These are phyloP conservation scores for Cantharis rustica DNA, from an alignment of 2,888 invertebrate species.

Conservation along the genomic window DNA sequence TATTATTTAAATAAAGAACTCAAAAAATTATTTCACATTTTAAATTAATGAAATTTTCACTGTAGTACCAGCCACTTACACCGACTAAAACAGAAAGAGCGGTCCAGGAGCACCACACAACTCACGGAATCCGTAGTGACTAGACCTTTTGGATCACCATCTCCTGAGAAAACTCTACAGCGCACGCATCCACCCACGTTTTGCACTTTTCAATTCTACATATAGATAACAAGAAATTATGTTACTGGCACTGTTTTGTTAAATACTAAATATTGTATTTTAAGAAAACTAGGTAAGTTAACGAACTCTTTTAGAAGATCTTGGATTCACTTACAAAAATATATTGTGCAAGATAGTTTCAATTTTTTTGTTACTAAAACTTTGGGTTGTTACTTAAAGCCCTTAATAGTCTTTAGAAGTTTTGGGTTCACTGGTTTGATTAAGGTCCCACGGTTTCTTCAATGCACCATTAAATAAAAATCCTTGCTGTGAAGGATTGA, in stretches of 20 bases:
- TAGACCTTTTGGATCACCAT: conserved; percentile 38
- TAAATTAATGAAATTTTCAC: neutral
- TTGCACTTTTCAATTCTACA: conserved; percentile 15
- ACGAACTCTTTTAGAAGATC: conserved; percentile 12
- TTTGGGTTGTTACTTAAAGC: neutral
- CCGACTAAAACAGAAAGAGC: conserved; percentile 49
- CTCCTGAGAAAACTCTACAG: conserved; percentile 31
- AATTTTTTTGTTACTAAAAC: neutral
- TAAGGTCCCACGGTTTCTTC: neutral
- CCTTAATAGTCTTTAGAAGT: neutral
- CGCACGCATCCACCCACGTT: conserved; percentile 38
- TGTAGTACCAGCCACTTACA: conserved; percentile 44
- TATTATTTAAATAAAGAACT: neutral
- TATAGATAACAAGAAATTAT: conserved; percentile 19
- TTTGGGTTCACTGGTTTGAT: neutral
- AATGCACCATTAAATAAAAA: neutral
- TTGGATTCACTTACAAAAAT: neutral
- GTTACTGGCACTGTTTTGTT: conserved; percentile 15
- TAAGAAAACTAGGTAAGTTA: conserved; percentile 10
- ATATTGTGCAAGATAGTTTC: neutral
- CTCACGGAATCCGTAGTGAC: conserved; percentile 57
- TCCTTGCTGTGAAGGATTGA: neutral
- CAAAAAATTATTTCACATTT: neutral
- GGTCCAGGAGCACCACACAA: conserved; percentile 58
- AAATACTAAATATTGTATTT: neutral